Percentiles rank a stretch among this genome's conserved stretches.
Evolutionary conservation across 1,140 invertebrate species (phyloP).

Genomic region (Drosophila orosa): DNA sequence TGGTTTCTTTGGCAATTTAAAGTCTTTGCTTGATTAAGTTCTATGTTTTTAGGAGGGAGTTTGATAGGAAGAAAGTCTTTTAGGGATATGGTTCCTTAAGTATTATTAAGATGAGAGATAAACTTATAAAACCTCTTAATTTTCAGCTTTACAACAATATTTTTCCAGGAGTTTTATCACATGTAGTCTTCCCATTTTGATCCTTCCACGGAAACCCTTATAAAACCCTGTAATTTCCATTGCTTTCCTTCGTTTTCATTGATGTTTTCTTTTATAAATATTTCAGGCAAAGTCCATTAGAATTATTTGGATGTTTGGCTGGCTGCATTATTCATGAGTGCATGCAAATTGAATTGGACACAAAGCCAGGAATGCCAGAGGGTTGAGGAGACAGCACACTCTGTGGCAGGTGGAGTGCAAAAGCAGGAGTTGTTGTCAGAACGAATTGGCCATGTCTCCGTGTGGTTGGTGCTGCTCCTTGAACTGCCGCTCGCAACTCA

Average conservation of each 20-base stretch:
- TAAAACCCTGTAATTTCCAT: neutral
- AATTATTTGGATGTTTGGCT: conserved; percentile 59
- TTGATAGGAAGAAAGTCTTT: too few relatives aligned
- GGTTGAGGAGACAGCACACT: neutral
- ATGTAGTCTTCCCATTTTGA: neutral
- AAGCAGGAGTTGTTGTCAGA: conserved; percentile 43
- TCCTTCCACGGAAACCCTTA: neutral
- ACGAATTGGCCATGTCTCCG: conserved; percentile 54
- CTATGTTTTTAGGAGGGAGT: neutral
- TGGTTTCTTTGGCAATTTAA: conserved; percentile 20
- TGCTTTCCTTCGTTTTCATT: conserved; percentile 32
- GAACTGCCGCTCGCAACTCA: conserved; percentile 53
- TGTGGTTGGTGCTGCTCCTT: conserved; percentile 3
- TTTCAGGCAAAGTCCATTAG: conserved; percentile 68
- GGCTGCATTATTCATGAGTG: conserved; percentile 78
- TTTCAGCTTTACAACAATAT: neutral
- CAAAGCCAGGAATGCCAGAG: conserved; percentile 18
- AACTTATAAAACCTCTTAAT: neutral
- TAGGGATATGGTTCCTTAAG: neutral
- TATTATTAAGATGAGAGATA: neutral
- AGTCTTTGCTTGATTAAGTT: conserved; percentile 22
- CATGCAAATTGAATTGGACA: conserved; percentile 83
- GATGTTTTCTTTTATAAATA: conserved; percentile 56
- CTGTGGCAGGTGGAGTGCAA: neutral
- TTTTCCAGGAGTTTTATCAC: neutral